A percentile compares a stretch with the other conserved stretches of the same genome.
These are phyloP conservation scores for Podarcis siculus DNA, from an alignment of 2,797 vertebrate species.

Conservation along the genomic window DNA sequence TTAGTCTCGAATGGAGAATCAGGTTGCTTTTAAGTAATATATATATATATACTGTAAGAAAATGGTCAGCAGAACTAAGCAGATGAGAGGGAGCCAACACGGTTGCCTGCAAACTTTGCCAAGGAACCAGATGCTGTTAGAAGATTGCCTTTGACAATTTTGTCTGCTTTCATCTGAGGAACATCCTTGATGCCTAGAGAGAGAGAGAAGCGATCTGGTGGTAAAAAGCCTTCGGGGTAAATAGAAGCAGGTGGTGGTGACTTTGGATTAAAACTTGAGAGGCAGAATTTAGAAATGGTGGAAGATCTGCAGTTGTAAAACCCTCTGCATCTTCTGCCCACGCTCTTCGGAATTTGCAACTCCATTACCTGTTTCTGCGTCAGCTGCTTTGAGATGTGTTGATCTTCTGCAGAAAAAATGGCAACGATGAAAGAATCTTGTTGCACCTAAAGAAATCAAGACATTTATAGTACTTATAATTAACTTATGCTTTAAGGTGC, in stretches of 20 bases:
- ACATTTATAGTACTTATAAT: no score
- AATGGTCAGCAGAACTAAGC: slow-evolving; percentile 21
- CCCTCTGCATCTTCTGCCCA: not conserved
- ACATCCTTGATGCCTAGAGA: not conserved
- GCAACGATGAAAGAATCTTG: no score
- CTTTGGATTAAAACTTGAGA: slow-evolving; percentile 2
- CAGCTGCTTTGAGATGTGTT: no score
- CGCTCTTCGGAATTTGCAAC: not conserved
- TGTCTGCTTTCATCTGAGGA: not conserved
- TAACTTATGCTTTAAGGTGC: not conserved
- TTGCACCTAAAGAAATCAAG: no score
- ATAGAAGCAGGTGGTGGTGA: not conserved
- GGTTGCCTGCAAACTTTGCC: not conserved
- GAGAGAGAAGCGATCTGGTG: not conserved
- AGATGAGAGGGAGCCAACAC: not conserved
- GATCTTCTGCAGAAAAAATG: no score
- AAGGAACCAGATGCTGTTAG: slow-evolving; percentile 10
- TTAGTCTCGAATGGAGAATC: slow-evolving; percentile 2
- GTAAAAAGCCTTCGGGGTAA: slow-evolving; percentile 16
- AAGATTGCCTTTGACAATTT: not conserved
- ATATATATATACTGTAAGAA: not conserved
- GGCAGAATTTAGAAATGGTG: not conserved
- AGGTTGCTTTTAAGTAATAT: not conserved
- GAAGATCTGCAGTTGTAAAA: not conserved
- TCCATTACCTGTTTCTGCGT: not conserved